Base-by-base conservation (phyloP, 2,888 invertebrate genomes). In the Hydraecia micacea region DNA sequence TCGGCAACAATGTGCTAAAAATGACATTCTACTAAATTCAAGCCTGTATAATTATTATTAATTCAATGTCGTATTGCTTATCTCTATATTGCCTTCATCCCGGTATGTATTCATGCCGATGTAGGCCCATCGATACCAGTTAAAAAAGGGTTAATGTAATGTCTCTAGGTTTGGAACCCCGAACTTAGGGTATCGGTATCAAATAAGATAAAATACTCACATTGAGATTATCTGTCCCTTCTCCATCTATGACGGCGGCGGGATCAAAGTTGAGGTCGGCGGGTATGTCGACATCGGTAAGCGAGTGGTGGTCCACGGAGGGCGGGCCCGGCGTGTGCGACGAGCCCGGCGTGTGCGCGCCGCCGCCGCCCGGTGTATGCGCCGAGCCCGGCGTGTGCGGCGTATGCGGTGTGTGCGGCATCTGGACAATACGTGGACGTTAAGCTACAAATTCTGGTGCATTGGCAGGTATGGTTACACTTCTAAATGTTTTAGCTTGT, bases 181-280 rank as follows among this genome's bases (percentile, higher is more conserved):
- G 2, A 42, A 21, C 7, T 68, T 32, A 0, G 7, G 0, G 13
- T 52, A 32, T 49, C 18, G 32, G 15, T 70, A 28, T 70, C 36
- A 8, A 9, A 28, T 28, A 15, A 62, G 13, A 49, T n/a, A 63
- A 70, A 67, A 68, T 84, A 98, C 98, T 98, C 97, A 99, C 99
- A 97, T 99, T 99, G 90, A 99, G 97, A 87, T 98, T 98, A 96
- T 99, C 99, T 93, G 98, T 98, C 88, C 98, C 98, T 95, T 99
- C 99, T 78, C 99, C 99, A 91, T 99, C 99, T 91, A 99, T 99
- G 90, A 99, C 98, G 86, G 99, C 98, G 87, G 99, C 98, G 62
- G 99, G 99, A 96, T 99, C 99, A 93, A 99, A 99, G 96, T 98
- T 98, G 92, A 99, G 97, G 95, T 99, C 99, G 75, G 98, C 98